These are phyloP conservation scores for Allobates femoralis DNA, from an alignment of 2,797 vertebrate species.

Conservation along the genomic window DNA sequence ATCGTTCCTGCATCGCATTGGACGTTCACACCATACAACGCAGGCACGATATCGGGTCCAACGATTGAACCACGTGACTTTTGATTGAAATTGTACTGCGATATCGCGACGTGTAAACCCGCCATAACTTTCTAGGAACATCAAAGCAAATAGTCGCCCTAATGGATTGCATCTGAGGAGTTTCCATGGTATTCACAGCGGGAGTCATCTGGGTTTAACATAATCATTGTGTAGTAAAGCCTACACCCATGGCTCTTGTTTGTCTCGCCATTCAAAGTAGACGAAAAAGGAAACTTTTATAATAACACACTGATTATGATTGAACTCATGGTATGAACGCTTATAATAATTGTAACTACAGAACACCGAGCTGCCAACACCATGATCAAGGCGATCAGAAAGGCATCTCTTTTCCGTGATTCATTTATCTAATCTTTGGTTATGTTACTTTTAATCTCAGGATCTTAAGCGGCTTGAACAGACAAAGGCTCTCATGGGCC, in stretches of 20 bases:
- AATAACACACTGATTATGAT: neutral
- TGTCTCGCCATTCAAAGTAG: neutral
- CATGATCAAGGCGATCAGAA: neutral
- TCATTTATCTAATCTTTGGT: constrained; percentile 40
- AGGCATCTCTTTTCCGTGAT: constrained; percentile 24
- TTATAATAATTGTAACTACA: neutral
- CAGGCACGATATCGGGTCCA: too few relatives aligned
- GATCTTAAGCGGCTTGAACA: constrained; percentile 43
- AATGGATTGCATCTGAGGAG: neutral
- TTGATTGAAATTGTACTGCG: too few relatives aligned
- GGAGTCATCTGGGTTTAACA: neutral
- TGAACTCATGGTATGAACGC: neutral
- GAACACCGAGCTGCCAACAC: neutral
- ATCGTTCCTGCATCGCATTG: too few relatives aligned
- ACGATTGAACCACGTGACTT: too few relatives aligned
- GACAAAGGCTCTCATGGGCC: constrained; percentile 46
- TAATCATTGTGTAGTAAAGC: neutral
- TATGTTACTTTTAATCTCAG: constrained; percentile 36
- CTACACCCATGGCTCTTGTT: neutral
- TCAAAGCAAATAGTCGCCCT: neutral
- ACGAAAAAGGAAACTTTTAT: neutral
- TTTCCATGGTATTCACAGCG: neutral
- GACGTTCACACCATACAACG: too few relatives aligned
- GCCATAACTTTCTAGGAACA: neutral
- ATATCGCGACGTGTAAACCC: too few relatives aligned